Evolutionary conservation across 2,113 vertebrate genomes (phyloP), one percentile per base, ranked within the genome.

Genomic region (Semnornis frantzii): DNA sequence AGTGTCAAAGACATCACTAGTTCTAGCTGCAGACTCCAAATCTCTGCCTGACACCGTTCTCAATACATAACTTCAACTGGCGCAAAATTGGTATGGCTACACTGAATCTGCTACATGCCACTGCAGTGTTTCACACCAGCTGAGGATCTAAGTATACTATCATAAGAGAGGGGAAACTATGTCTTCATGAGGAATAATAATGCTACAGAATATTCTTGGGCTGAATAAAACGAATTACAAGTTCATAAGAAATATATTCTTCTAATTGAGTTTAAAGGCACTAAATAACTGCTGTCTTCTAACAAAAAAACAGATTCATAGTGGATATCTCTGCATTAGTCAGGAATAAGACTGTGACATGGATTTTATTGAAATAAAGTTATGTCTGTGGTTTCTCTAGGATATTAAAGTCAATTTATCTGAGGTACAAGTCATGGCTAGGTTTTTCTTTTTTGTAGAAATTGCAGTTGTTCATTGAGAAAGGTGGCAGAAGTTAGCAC

Each of bases 381-480:
- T 83, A 65, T 82, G 71, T 68, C 91, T 65, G 31, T 58, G 62
- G 62, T 54, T 92, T 83, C 65, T 90, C 62, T 62, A 80, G 57
- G 31, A 92, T 87, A 96, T 81, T 97, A 64, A 91, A 95, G 65
- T 65, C 82, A 80, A 82, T 94, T 92, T 91, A 71, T 93, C 72
- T 91, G 54, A 83, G 39, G 54, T 92, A 81, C 78, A 82, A 87
- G 72, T 77, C 92, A 80, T 24, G 33, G 64, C 52, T 81, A 8
- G n/a, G 9, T 81, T 82, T 73, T 72, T 58, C 27, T 72, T 68
- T 72, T 77, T 31, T 46, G 57, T 13, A 87, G 54, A 42, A 90
- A 71, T 1, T 62, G 33, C 12, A 85, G 62, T 17, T 74, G 54
- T 77, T 89, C 85, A 48, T 44, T 74, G 82, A 44, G 46, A 31